These are phyloP conservation scores for Pangasius larnaudii DNA, from an alignment of 2,797 vertebrate genomes.

Conservation along the genomic window DNA sequence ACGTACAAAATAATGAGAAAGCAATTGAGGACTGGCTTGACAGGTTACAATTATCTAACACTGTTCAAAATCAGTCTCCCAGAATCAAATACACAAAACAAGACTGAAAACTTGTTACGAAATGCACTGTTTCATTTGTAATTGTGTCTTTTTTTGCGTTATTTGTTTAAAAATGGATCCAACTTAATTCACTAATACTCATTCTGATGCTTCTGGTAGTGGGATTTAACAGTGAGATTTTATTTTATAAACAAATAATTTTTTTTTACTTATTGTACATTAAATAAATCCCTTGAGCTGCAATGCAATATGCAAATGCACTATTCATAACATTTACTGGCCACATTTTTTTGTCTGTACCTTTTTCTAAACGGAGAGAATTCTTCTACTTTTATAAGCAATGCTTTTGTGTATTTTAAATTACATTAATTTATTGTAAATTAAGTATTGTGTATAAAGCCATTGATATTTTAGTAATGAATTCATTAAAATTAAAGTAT, in stretches of 20 bases:
- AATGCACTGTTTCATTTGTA: background rate
- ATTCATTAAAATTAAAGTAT: background rate
- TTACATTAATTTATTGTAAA: background rate
- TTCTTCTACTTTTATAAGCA: background rate
- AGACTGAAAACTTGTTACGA: background rate
- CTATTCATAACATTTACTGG: background rate
- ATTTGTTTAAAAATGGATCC: too few relatives aligned
- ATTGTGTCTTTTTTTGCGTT: background rate
- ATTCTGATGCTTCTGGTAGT: background rate
- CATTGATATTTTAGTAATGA: background rate
- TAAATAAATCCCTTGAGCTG: background rate
- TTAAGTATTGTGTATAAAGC: background rate
- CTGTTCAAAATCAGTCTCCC: background rate
- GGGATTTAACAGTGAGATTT: background rate
- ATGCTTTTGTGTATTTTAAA: background rate
- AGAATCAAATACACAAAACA: background rate
- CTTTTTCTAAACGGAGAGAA: background rate
- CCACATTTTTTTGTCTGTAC: background rate
- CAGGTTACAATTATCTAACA: conserved; percentile 22
- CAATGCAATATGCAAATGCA: background rate
- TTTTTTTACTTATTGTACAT: background rate
- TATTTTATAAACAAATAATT: background rate
- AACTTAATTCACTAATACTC: background rate
- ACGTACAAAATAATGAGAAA: conserved; percentile 75
- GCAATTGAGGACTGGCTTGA: conserved; percentile 85